Evolutionary conservation across 2,113 vertebrate species (phyloP).

Genomic region (Onychostruthus taczanowskii): DNA sequence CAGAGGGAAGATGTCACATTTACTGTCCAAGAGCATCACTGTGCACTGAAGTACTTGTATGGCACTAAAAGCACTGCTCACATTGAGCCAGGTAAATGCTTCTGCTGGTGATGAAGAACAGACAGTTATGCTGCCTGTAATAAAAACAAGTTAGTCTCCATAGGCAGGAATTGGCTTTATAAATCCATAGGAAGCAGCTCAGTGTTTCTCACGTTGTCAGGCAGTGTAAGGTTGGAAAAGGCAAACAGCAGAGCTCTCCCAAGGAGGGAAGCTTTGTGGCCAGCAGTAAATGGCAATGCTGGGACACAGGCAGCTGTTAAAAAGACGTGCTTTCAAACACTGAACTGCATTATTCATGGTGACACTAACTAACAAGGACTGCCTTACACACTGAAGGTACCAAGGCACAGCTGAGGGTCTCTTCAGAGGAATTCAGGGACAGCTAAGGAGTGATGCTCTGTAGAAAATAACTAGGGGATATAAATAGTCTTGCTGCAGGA

Average conservation of each 20-base stretch:
- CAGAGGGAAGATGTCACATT: not conserved
- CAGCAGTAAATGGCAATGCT: not conserved
- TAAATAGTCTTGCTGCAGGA: not conserved
- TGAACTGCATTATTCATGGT: conserved; percentile 8
- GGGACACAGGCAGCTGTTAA: not conserved
- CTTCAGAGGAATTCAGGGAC: not conserved
- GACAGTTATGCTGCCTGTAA: not conserved
- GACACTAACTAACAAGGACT: not conserved
- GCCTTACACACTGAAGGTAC: not conserved
- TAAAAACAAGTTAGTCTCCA: conserved; percentile 9
- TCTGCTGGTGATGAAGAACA: conserved; percentile 11
- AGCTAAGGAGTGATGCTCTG: not conserved
- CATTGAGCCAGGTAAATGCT: not conserved
- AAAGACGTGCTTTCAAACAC: not conserved
- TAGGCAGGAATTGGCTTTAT: conserved; percentile 1
- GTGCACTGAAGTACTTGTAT: not conserved
- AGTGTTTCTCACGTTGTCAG: not conserved
- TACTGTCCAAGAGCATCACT: not conserved
- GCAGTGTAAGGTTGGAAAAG: not conserved
- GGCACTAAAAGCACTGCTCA: not conserved
- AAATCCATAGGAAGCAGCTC: not conserved
- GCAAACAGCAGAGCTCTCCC: not conserved
- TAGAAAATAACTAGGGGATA: not conserved
- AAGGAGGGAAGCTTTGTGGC: not conserved
- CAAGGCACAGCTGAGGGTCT: not conserved